Conservation (phyloP, 2,797 vertebrate genomes). For the Scyliorhinus canicula region DNA sequence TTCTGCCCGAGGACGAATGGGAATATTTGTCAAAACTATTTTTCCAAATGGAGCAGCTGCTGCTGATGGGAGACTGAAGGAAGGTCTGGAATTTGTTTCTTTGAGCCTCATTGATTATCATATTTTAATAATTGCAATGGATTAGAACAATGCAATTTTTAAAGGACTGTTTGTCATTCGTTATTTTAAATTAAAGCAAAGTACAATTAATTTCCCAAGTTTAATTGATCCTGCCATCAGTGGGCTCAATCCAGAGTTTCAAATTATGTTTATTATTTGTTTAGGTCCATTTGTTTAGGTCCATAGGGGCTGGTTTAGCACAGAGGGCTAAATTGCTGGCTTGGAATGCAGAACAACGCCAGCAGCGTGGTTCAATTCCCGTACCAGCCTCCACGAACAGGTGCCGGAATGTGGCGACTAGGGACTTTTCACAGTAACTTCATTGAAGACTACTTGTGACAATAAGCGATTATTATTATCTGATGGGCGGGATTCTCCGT, state of each 20-base stretch:
- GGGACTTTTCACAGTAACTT: no score
- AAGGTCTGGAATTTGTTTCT: slow-evolving; percentile 58
- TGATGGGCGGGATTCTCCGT: no score
- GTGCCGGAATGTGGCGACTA: no score
- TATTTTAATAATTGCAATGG: not conserved
- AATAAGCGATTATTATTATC: no score
- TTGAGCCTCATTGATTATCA: not conserved
- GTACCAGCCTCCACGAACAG: no score
- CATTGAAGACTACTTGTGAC: no score
- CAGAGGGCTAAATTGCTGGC: no score
- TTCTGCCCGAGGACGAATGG: slow-evolving; percentile 88
- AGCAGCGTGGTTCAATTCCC: no score
- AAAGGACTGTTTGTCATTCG: not conserved
- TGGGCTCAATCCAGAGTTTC: not conserved
- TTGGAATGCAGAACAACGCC: no score
- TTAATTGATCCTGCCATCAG: not conserved
- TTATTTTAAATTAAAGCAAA: not conserved
- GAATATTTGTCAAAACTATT: slow-evolving; percentile 96
- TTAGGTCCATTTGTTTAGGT: no score
- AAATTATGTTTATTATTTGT: not conserved
- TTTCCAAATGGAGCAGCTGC: slow-evolving; percentile 85
- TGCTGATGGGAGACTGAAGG: slow-evolving; percentile 86
- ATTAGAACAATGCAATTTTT: not conserved
- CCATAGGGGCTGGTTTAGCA: no score
- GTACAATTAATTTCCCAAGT: not conserved